Conservation (phyloP, 2,113 vertebrate genomes). For the Platanista minor region DNA sequence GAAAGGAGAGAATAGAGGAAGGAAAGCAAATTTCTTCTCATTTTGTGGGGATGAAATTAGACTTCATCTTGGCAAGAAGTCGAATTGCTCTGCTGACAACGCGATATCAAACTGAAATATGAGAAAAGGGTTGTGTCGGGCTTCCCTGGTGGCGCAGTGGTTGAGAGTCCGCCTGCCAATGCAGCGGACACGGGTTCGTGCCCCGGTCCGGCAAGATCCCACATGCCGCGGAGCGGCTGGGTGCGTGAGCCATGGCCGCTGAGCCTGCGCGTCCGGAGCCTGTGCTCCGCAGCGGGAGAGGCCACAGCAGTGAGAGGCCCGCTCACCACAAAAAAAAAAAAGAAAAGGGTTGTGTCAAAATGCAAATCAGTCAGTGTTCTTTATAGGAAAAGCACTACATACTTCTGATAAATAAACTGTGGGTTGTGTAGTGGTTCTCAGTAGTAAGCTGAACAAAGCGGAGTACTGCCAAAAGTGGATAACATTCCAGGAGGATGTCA, state of each 20-base stretch:
- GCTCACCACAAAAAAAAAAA: too few relatives aligned
- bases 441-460: background rate
- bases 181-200: too few relatives aligned
- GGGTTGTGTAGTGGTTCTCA: background rate
- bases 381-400: background rate
- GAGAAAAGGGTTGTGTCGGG: too few relatives aligned
- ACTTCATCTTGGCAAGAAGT: slow-evolving; percentile 37
- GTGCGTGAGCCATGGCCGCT: too few relatives aligned
- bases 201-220: too few relatives aligned
- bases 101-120: background rate
- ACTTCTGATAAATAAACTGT: background rate
- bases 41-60: slow-evolving; percentile 27
- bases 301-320: too few relatives aligned
- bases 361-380: background rate
- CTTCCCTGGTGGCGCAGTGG: too few relatives aligned
- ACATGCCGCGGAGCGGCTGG: too few relatives aligned
- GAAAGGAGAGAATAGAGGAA: background rate
- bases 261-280: too few relatives aligned
- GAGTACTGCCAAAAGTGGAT: background rate
- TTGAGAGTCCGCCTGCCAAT: too few relatives aligned
- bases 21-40: slow-evolving; percentile 29
- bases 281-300: too few relatives aligned
- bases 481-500: background rate
- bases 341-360: background rate
- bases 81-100: slow-evolving; percentile 16